Conservation (phyloP, 1,140 invertebrate species). For the Lepidurus packardi region DNA sequence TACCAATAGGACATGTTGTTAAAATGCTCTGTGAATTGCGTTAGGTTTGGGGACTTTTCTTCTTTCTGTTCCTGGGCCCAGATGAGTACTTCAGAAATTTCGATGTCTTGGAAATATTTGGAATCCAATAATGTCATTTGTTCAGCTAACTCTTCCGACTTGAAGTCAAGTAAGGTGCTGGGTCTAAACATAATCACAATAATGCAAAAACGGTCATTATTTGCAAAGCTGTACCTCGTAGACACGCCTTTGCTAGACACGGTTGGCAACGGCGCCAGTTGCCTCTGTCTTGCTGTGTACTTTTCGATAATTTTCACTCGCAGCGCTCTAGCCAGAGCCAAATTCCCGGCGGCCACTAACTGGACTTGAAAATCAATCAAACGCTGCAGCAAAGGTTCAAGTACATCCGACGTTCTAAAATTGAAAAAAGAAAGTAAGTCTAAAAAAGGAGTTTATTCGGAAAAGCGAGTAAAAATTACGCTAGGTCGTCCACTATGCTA, state of each 20-base stretch:
- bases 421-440: constrained; percentile 15
- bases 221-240: not conserved
- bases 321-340: constrained; percentile 80
- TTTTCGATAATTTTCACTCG: constrained; percentile 87
- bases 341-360: constrained; percentile 69
- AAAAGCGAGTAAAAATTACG: constrained; percentile 57
- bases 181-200: constrained; percentile 48
- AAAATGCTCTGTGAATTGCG: constrained; percentile 96
- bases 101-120: constrained; percentile 91
- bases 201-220: constrained; percentile 26
- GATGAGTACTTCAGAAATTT: constrained; percentile 91
- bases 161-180: constrained; percentile 80
- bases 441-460: constrained; percentile 24
- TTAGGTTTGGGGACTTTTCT: constrained; percentile 92
- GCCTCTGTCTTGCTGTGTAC: constrained; percentile 53
- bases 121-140: constrained; percentile 97
- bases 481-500: constrained; percentile 85
- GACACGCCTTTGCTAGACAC: constrained; percentile 28
- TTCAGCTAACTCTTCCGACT: constrained; percentile 85
- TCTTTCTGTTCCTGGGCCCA: constrained; percentile 97
- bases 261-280: constrained; percentile 46
- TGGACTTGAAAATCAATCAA: constrained; percentile 88
- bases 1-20: constrained; percentile 99
- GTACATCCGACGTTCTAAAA: constrained; percentile 71
- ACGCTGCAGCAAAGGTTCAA: constrained; percentile 63